Conservation (phyloP, 2,113 vertebrate genomes). For the Phalacrocorax aristotelis region DNA sequence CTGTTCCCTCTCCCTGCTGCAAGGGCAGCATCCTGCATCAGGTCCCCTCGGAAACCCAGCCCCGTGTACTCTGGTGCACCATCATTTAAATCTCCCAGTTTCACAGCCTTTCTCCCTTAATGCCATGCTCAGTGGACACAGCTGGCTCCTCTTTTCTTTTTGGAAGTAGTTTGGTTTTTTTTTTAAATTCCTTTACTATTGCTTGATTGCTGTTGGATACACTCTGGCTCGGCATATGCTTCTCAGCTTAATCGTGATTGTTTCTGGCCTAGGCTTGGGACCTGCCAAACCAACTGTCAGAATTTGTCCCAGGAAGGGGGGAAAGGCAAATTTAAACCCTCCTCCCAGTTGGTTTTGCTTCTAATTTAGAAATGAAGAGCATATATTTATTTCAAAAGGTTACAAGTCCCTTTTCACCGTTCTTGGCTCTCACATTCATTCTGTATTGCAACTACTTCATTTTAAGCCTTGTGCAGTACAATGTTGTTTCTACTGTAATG, state of each 20-base stretch:
- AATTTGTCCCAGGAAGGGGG: background rate
- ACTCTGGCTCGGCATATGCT: background rate
- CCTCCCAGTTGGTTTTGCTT: background rate
- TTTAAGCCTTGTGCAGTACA: slow-evolving; percentile 8
- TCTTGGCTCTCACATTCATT: slow-evolving; percentile 37
- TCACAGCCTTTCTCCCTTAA: background rate
- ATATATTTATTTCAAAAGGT: slow-evolving; percentile 42
- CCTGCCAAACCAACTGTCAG: background rate
- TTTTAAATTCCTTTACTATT: slow-evolving; percentile 16
- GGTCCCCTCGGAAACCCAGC: slow-evolving; percentile 24
- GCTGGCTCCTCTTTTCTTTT: slow-evolving; percentile 37
- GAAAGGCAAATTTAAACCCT: background rate
- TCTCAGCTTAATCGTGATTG: background rate
- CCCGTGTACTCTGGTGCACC: background rate
- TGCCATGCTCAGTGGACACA: slow-evolving; percentile 33
- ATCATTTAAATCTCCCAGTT: background rate
- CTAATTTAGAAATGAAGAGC: background rate
- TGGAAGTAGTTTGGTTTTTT: background rate
- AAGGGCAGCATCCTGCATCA: background rate
- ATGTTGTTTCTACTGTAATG: slow-evolving; percentile 59
- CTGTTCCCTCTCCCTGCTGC: background rate
- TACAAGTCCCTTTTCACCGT: background rate
- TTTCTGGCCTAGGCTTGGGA: background rate
- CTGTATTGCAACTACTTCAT: slow-evolving; percentile 34
- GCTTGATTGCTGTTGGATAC: slow-evolving; percentile 22